Base-by-base conservation (phyloP, 2,113 vertebrate genomes). In the Callipepla californica region DNA sequence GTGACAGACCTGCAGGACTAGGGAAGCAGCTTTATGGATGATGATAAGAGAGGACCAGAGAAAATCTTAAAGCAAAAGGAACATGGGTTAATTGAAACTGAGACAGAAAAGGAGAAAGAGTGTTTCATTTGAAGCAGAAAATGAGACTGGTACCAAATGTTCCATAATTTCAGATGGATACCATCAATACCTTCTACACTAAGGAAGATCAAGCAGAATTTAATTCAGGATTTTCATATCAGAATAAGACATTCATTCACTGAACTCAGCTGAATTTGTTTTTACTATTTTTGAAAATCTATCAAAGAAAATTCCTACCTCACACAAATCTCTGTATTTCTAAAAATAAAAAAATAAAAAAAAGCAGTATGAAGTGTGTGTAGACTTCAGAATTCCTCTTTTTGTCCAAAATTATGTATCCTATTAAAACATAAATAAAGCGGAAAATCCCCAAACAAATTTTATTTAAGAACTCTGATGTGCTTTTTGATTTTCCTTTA, bases 401-500 rank as follows among this genome's bases (percentile, higher is more conserved):
- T 84, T 73, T 55, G 44, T 25, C 32, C 7, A 62, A 83, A 87
- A 90, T 55, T 7, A 70, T 75, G 13, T n/a, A 45, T 77, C 34
- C 73, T 38, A 44, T 8, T 70, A 47, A 83, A 83, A 82, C 6
- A 59, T 36, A 75, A 72, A 80, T 21, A 1, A 73, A 38, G 5
- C 59, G 47, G 14, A 87, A 90, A 65, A 6, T 13, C 6, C 45
- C 32, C 26, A 42, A 42, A 30, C 3, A 88, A 36, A 7, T 87
- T 90, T 67, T 67, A 28, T 8, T 6, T 36, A 75, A 74, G 34
- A 85, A 7, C 11, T 53, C 21, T 76, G 18, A 48, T 75, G 6
- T 42, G 0, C 8, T 76, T 42, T 57, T 38, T 53, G 34, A n/a
- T 51, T 3, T 2, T 2, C 1, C 42, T 36, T 9, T 34, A 32